phyloP scores from a whole-genome alignment of 2,113 vertebrate genomes.

The Spilogale gracilis region DNA sequence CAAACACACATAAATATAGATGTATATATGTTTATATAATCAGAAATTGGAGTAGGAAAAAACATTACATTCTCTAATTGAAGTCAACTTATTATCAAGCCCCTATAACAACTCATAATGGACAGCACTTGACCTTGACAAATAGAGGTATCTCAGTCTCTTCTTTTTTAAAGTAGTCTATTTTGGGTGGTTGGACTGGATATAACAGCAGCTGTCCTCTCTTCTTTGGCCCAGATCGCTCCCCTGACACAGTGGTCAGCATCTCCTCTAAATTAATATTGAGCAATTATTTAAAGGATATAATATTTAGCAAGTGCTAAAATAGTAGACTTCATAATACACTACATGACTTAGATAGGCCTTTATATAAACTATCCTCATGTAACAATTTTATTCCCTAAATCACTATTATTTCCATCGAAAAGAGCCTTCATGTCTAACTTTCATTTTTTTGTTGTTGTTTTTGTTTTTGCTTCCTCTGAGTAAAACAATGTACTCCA shows the following conservation, averaged over 20 bases:
- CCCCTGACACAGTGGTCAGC: neutral
- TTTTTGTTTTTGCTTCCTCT: neutral
- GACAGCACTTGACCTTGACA: conserved; percentile 3
- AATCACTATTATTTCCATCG: neutral
- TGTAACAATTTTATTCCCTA: neutral
- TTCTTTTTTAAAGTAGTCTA: conserved; percentile 42
- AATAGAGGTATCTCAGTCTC: neutral
- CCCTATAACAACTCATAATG: neutral
- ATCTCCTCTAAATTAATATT: conserved; percentile 46
- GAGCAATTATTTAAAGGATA: conserved; percentile 38
- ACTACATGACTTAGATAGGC: neutral
- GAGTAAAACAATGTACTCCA: neutral
- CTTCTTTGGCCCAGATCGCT: conserved; percentile 34
- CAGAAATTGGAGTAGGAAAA: neutral
- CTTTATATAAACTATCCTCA: neutral
- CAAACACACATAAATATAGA: neutral
- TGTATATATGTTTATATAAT: neutral
- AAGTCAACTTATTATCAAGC: neutral
- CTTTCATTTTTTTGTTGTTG: neutral
- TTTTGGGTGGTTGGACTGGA: neutral
- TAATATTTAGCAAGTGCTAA: neutral
- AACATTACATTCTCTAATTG: neutral
- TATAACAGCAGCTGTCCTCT: conserved; percentile 54
- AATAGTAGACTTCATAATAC: neutral
- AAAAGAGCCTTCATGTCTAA: neutral